Percentiles rank a stretch among this genome's conserved stretches.
Conservation (phyloP, 2,888 invertebrate genomes). For the Leucoptera coffeella region DNA sequence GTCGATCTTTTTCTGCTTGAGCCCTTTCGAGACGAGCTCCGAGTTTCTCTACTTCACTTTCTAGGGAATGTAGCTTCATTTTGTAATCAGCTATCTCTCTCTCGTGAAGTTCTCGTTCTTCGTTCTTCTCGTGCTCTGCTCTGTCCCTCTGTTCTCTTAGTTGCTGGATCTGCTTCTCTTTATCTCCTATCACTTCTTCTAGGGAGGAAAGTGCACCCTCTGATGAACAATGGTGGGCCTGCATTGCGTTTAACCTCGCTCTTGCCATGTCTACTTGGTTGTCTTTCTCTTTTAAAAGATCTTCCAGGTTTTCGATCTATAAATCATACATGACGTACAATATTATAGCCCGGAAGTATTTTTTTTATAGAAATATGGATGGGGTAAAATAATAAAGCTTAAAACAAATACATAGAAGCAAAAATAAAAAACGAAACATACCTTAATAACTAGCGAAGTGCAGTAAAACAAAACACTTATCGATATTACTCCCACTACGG, state of each 20-base stretch:
- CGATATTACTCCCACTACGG: no score
- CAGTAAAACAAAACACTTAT: no score
- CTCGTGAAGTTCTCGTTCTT: constrained; percentile 90
- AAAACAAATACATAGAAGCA: constrained; percentile 1
- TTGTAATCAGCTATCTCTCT: constrained; percentile 92
- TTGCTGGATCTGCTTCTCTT: constrained; percentile 95
- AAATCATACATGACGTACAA: no score
- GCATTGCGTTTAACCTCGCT: constrained; percentile 85
- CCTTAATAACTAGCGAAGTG: constrained; percentile 3
- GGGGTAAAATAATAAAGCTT: no score
- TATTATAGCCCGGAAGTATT: no score
- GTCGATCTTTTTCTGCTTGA: constrained; percentile 82
- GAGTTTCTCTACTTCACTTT: constrained; percentile 87
- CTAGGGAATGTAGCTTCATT: constrained; percentile 85
- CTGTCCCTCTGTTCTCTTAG: constrained; percentile 90
- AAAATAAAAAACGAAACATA: constrained; percentile 1
- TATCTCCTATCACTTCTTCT: constrained; percentile 93
- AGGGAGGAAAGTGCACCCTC: constrained; percentile 89
- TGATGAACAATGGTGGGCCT: constrained; percentile 89
- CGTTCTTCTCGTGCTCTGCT: constrained; percentile 92
- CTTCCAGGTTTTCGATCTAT: constrained; percentile 96
- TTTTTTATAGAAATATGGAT: no score
- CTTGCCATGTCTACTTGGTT: constrained; percentile 95
- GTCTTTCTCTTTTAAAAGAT: constrained; percentile 94
- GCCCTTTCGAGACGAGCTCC: constrained; percentile 83